Percentiles rank a stretch among this genome's conserved stretches.
Conservation (phyloP, 2,888 invertebrate species). For the Desoria tigrina region DNA sequence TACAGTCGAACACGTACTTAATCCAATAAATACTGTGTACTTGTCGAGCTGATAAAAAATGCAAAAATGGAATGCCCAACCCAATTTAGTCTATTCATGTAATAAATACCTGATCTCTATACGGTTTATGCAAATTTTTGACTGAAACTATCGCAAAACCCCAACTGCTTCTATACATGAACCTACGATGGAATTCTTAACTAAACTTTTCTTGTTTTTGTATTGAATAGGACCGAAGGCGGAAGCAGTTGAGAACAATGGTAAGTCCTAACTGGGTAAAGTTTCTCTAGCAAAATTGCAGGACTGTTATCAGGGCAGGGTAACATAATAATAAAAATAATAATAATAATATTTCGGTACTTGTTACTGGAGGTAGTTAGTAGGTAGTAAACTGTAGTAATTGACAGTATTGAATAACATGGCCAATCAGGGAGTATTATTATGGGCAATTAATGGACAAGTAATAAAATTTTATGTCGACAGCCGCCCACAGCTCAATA, state of each 20-base stretch:
- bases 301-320: not conserved
- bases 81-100: too few species aligned
- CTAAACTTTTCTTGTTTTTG: too few species aligned
- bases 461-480: not conserved
- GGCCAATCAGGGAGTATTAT: not conserved
- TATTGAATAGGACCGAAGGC: conserved; percentile 9
- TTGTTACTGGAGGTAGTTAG: not conserved
- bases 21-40: too few species aligned
- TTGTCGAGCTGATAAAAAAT: too few species aligned
- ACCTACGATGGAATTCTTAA: too few species aligned
- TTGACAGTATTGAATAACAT: not conserved
- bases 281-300: not conserved
- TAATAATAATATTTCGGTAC: not conserved
- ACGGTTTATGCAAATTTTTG: too few species aligned
- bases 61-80: too few species aligned
- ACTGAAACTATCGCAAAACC: too few species aligned
- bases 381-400: not conserved
- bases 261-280: conserved; percentile 2
- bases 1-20: too few species aligned
- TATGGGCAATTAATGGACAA: not conserved
- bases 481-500: not conserved
- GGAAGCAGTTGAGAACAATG: conserved; percentile 3
- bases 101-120: too few species aligned
- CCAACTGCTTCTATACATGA: too few species aligned
- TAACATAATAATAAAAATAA: not conserved